phyloP scores from a whole-genome alignment of 1,140 invertebrate species.

The Trachymyrmex cornetzi region DNA sequence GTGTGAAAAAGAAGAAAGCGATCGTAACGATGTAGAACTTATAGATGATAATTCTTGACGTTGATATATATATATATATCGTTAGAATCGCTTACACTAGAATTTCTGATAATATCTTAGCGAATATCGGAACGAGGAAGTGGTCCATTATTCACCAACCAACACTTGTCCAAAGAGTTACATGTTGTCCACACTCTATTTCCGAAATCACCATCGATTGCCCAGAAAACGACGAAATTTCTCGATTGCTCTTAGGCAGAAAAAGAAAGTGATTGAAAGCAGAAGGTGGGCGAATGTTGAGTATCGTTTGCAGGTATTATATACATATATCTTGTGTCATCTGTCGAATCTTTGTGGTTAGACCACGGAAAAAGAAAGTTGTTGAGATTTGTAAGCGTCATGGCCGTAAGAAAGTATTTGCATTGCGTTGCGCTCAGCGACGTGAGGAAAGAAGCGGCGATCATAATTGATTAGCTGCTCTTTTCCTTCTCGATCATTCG shows the following conservation, averaged over 20 bases:
- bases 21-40: slow-evolving; percentile 8
- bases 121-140: background rate
- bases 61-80: slow-evolving; percentile 12
- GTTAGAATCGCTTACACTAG: background rate
- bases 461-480: slow-evolving; percentile 22
- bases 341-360: slow-evolving; percentile 29
- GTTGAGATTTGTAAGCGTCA: slow-evolving; percentile 46
- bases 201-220: background rate
- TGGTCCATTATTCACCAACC: background rate
- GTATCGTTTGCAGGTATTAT: slow-evolving; percentile 2
- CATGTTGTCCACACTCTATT: background rate
- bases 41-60: background rate
- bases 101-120: background rate
- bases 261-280: slow-evolving; percentile 73
- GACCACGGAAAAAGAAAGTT: slow-evolving; percentile 68
- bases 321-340: slow-evolving; percentile 49
- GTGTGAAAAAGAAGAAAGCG: slow-evolving; percentile 27
- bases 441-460: slow-evolving; percentile 27
- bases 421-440: slow-evolving; percentile 4
- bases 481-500: slow-evolving; percentile 9
- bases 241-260: slow-evolving; percentile 26
- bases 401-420: slow-evolving; percentile 47
- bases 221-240: background rate
- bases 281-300: background rate
- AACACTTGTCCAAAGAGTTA: background rate